Base-by-base conservation (phyloP, 2,888 invertebrate species). In the Plagodis pulveraria region DNA sequence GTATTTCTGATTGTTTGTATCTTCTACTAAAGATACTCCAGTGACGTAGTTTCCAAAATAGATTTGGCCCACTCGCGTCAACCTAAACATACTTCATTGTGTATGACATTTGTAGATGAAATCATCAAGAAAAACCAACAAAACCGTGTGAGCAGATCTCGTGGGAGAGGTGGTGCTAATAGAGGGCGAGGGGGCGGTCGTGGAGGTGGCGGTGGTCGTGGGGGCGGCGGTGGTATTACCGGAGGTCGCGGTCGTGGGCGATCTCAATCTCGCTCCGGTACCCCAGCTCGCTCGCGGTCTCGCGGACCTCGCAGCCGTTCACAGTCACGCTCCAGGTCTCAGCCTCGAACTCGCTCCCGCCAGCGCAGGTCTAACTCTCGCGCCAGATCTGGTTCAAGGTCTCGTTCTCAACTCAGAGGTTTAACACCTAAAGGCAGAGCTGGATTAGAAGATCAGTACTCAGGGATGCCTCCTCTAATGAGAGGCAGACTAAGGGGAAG, bases 341-440 rank as follows among this genome's bases (percentile, higher is more conserved):
- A 78, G 49, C 70, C 75, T 38, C 77, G 82, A n/a, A 76, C 81
- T 9, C 62, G 81, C 8, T 80, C 70, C 10, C 80, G 78, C 44
- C 78, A 75, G 35, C 78, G 76, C 34, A 78, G 78, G 33, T 84
- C 86, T 0, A 77, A 76, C 57, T 87, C 84, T 4, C 79, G 86
- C 35, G 76, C 77, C 0, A 78, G 87, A 52, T 89, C 89, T 6
- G 71, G 74, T 6, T 88, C 90, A 5, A 76, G 86, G 57, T 84
- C 89, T n/a, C 83, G 91, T 36, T 88, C 88, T 9, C 83, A 81
- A 63, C 66, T 83, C 2, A 77, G 88, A 65, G 81, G 86, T 2
- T 59, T 90, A 36, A 91, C 91, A 6, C 91, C 91, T 2, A 89
- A 85, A 73, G 88, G 87, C 8, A 78, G 91, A 72, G 90, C 88